phyloP scores from a whole-genome alignment of 2,797 vertebrate species.

The Dendrocincla tyrannina region DNA sequence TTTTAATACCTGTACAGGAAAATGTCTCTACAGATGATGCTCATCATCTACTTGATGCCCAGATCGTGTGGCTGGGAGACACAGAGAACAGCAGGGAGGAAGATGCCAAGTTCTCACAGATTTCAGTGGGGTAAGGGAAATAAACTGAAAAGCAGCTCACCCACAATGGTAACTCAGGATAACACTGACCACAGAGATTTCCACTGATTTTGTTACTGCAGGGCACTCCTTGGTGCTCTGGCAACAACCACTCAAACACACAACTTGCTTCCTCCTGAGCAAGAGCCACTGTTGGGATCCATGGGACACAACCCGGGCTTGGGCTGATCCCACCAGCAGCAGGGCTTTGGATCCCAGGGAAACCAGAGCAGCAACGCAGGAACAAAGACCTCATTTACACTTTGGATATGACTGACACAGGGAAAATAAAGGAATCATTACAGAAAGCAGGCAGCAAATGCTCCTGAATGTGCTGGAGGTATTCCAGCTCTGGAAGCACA shows the following conservation, averaged over 20 bases:
- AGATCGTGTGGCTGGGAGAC: neutral
- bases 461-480: fast-evolving
- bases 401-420: fast-evolving
- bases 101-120: neutral
- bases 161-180: fast-evolving
- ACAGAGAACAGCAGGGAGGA: neutral
- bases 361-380: neutral
- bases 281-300: neutral
- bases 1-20: neutral
- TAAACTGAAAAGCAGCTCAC: neutral
- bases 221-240: fast-evolving
- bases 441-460: neutral
- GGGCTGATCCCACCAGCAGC: neutral
- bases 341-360: neutral
- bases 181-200: neutral
- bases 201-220: neutral
- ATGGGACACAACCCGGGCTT: neutral
- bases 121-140: neutral
- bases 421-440: neutral
- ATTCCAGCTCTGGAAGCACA: neutral
- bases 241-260: neutral
- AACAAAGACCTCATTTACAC: neutral
- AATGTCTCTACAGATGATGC: fast-evolving
- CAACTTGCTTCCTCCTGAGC: neutral
- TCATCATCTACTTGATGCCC: neutral